Conservation (phyloP, 2,797 vertebrate species). For the Silurus aristotelis region DNA sequence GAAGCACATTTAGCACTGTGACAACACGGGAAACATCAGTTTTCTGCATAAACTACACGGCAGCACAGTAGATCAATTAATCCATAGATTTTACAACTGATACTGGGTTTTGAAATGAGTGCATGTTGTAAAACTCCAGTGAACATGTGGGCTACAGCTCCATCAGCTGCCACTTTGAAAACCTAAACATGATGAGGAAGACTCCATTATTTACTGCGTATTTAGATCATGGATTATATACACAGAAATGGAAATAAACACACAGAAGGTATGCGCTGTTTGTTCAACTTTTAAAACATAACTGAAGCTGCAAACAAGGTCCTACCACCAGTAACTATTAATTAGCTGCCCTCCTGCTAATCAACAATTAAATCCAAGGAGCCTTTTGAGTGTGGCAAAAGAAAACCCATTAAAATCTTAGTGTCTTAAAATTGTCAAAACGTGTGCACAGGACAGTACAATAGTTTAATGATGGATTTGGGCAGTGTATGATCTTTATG, state of each 20-base stretch:
- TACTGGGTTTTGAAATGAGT: background rate
- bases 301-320: background rate
- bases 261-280: background rate
- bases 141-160: constrained; percentile 1
- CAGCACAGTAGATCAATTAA: background rate
- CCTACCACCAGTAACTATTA: background rate
- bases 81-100: background rate
- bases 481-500: background rate
- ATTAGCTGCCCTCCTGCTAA: background rate
- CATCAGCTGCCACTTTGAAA: constrained; percentile 29
- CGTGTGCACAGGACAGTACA: background rate
- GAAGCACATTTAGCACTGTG: background rate
- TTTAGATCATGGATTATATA: background rate
- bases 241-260: background rate
- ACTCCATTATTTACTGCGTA: background rate
- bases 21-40: background rate
- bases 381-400: background rate
- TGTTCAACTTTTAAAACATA: background rate
- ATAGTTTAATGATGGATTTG: background rate
- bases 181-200: background rate
- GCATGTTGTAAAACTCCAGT: background rate
- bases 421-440: background rate
- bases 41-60: background rate
- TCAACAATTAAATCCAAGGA: background rate
- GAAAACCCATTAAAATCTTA: constrained; percentile 1